Evolutionary conservation across 30 jellyfish, hydroid and myxozoan species (phyloP), one percentile per base, ranked within the genome.

Genomic region (Aurelia coerulea): DNA sequence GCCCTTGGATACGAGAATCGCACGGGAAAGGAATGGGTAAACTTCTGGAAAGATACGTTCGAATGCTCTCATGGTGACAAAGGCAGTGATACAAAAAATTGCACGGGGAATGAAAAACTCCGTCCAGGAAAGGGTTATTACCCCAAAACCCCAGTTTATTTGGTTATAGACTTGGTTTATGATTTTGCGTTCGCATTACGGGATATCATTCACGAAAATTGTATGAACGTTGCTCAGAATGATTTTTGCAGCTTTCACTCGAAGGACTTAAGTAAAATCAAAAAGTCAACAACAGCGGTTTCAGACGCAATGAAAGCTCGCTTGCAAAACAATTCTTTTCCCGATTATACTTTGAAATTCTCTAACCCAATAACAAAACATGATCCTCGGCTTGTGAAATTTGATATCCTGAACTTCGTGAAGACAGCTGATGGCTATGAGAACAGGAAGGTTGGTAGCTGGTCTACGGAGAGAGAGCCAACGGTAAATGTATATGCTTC

Each of bases 41-140:
- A 17, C 19, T 86, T 79, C 75, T 94, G 99, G 99, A 95, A 85
- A 65, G 39, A 68, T 3, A 63, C 80, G 17, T 94, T 94, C 83
- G 35, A 86, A 5, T 94, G 99, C 75, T 39, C 82, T 17, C 29
- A 88, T 8, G 39, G n/a, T 65, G 68, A 6, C 16, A 32, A 34
- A 10, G 34, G 51, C 32, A 46, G 73, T 33, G 19, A 0, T 16
- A n/a, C 12, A 50, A 37, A 37, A 18, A 59, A 68, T 23, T 92
- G 98, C 86, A 86, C 98, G 6, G 93, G 92, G 19, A n/a, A 75
- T 16, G 97, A 86, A 65, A 73, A 84, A 68, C 79, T 94, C 6
- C 1, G 53, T 4, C 82, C 65, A 12, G 96, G 96, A 15, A 65
- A 62, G 34, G 98, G 98, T 15, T 93, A 81, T 77, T 88, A 93